phyloP scores from a whole-genome alignment of 1,140 invertebrate species.

The Diorhabda elongata region DNA sequence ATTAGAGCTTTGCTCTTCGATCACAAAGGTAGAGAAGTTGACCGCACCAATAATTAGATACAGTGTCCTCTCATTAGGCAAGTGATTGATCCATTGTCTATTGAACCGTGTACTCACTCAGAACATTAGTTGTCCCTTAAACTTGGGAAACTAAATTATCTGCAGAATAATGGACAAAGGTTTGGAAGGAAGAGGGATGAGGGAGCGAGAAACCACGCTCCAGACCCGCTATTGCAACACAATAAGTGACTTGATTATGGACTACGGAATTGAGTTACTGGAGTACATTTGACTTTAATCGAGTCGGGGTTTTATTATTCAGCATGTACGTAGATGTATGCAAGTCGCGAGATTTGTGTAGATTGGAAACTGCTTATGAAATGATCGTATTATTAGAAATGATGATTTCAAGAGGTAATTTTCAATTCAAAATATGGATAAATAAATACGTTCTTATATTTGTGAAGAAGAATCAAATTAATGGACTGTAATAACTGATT shows the following conservation, averaged over 20 bases:
- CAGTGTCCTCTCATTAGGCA: constrained; percentile 49
- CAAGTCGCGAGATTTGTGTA: not conserved
- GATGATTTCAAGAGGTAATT: too few species aligned
- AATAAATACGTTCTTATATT: too few species aligned
- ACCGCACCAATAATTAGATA: constrained; percentile 50
- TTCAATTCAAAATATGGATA: too few species aligned
- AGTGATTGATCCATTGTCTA: constrained; percentile 50
- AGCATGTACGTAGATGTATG: not conserved
- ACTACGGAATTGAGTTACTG: constrained; percentile 12
- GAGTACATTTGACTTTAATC: constrained; percentile 12
- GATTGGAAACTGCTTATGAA: too few species aligned
- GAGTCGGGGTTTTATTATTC: constrained; percentile 5
- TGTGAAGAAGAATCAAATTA: too few species aligned
- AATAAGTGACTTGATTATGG: constrained; percentile 35
- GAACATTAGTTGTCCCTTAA: constrained; percentile 18
- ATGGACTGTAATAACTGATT: too few species aligned
- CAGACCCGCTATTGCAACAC: constrained; percentile 19
- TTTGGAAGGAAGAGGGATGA: constrained; percentile 18
- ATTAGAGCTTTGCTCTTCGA: not conserved
- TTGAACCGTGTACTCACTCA: constrained; percentile 24
- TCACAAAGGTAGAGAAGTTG: constrained; percentile 27
- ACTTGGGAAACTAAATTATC: constrained; percentile 38
- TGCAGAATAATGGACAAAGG: constrained; percentile 43
- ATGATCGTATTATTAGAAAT: too few species aligned
- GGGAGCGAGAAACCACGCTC: constrained; percentile 21